These are phyloP conservation scores for Mesocricetus auratus DNA, from an alignment of 2,113 vertebrate genomes.

Conservation along the genomic window DNA sequence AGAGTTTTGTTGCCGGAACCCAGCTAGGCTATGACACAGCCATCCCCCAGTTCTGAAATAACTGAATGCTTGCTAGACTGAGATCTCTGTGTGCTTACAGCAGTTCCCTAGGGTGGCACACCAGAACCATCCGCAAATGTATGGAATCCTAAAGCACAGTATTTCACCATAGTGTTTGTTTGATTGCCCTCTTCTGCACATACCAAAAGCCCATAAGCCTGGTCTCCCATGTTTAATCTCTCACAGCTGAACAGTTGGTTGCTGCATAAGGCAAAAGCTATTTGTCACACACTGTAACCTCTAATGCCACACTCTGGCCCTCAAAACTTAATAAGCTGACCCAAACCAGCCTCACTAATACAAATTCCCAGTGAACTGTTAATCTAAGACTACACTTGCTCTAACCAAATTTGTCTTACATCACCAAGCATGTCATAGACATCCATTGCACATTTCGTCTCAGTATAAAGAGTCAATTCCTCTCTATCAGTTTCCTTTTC, in stretches of 20 bases:
- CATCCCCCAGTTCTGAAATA: not conserved
- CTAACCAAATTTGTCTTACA: not conserved
- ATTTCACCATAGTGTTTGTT: not conserved
- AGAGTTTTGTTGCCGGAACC: not conserved
- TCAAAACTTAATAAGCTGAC: not conserved
- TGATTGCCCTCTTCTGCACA: not conserved
- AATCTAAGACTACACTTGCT: not conserved
- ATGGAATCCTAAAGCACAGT: not conserved
- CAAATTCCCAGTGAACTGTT: not conserved
- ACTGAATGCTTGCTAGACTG: fast-evolving
- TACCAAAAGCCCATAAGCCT: not conserved
- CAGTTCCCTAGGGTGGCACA: not conserved
- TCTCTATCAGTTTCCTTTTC: not conserved
- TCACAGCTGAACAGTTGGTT: not conserved
- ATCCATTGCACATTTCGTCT: not conserved
- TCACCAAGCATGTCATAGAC: not conserved
- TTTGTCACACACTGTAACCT: not conserved
- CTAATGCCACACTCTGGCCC: not conserved
- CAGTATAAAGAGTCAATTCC: not conserved
- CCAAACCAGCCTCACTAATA: not conserved
- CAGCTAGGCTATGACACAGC: not conserved
- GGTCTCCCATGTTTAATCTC: not conserved
- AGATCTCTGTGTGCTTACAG: not conserved
- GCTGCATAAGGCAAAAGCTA: not conserved
- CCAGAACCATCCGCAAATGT: not conserved